A percentile compares a stretch with the other conserved stretches of the same genome.
Evolutionary conservation across 1,140 invertebrate genomes (phyloP).

Genomic region (Argopecten irradians): DNA sequence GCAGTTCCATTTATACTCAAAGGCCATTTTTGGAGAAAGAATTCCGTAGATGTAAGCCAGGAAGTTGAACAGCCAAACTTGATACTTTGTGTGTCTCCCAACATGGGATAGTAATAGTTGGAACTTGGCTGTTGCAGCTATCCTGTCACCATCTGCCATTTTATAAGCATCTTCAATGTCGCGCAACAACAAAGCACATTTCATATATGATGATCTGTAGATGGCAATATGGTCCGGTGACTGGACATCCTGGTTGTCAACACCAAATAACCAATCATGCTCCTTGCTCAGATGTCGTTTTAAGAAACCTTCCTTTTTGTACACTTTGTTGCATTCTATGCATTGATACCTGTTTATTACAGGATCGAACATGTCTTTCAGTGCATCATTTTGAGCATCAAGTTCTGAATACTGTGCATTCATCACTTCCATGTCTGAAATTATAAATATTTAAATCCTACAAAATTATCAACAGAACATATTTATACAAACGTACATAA

Average conservation of each 20-base stretch:
- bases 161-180: conserved; percentile 39
- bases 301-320: too few species aligned
- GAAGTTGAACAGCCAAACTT: conserved; percentile 33
- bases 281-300: too few species aligned
- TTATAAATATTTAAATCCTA: too few species aligned
- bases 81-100: conserved; percentile 37
- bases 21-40: conserved; percentile 1
- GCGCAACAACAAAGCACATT: conserved; percentile 38
- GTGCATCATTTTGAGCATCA: too few species aligned
- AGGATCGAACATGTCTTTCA: too few species aligned
- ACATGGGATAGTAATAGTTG: conserved; percentile 35
- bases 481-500: too few species aligned
- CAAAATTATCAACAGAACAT: too few species aligned
- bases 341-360: too few species aligned
- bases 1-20: conserved; percentile 36
- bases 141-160: conserved; percentile 38
- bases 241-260: not conserved
- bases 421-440: too few species aligned
- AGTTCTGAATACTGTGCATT: too few species aligned
- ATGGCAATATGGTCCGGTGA: conserved; percentile 32
- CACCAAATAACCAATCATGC: too few species aligned
- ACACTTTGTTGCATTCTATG: too few species aligned
- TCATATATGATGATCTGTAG: conserved; percentile 42
- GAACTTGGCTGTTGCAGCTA: conserved; percentile 28
- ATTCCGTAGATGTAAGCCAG: not conserved